Percentiles rank a stretch among this genome's conserved stretches.
Evolutionary conservation across 30 jellyfish, hydroid and myxozoan species (phyloP).

Genomic region (Calvadosia cruxmelitensis): DNA sequence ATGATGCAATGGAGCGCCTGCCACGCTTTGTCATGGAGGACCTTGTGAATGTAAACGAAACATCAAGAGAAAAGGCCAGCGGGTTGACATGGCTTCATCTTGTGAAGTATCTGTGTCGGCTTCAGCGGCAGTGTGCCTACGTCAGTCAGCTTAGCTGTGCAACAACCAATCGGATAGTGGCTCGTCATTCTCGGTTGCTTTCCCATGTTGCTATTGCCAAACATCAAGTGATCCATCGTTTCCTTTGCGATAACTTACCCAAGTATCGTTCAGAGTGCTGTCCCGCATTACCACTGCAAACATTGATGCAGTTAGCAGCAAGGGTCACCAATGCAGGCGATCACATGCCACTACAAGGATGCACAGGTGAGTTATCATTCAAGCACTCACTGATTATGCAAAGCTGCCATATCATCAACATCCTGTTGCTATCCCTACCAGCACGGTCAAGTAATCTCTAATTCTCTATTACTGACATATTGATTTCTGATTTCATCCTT

Average conservation of each 20-base stretch:
- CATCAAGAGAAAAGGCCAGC: too few relatives aligned
- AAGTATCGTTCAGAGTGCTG: slow-evolving; percentile 62
- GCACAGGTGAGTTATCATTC: too few relatives aligned
- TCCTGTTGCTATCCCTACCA: too few relatives aligned
- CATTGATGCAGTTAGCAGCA: slow-evolving; percentile 9
- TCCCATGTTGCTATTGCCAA: slow-evolving; percentile 23
- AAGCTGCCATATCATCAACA: too few relatives aligned
- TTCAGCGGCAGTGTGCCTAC: background rate
- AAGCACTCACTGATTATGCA: too few relatives aligned
- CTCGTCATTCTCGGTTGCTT: background rate
- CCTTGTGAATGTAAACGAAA: background rate
- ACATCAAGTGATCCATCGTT: slow-evolving; percentile 18
- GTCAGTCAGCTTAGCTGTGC: background rate
- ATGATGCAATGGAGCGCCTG: background rate
- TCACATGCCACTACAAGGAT: too few relatives aligned
- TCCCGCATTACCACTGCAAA: slow-evolving; percentile 56
- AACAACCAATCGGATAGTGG: background rate
- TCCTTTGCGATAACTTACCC: slow-evolving; percentile 18
- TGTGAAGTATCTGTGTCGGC: background rate
- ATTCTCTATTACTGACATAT: too few relatives aligned
- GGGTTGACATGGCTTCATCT: background rate
- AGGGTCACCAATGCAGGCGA: background rate
- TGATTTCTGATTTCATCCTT: too few relatives aligned
- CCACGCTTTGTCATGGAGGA: background rate
- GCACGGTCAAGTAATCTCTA: too few relatives aligned